Evolutionary conservation across 2,797 vertebrate genomes (phyloP), one percentile per base, ranked within the genome.

Genomic region (Gastrophryne carolinensis): DNA sequence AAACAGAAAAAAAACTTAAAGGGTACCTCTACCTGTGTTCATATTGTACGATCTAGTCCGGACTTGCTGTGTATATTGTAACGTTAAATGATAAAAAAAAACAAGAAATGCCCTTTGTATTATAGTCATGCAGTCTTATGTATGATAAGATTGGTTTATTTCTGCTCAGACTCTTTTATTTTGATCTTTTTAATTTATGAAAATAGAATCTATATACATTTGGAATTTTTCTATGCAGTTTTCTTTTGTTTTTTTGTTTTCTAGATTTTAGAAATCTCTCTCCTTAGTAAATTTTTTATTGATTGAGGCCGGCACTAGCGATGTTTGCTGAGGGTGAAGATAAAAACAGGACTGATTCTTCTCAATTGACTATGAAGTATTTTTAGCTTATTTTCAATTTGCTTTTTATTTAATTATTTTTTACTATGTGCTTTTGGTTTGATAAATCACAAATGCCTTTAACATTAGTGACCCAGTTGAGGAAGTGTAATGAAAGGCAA

Each of bases 61-160:
- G 95, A 98, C 95, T 98, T 98, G 96, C 96, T 98, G 96, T 98
- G 96, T 98, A 97, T 98, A 98, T 97, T 96, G 96, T 96, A 98
- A 97, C 95, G 93, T 94, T 93, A 92, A 93, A 92, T 89, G 89
- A 91, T 91, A 87, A 90, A 91, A 91, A 89, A 92, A 89, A 89
- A 35, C 89, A 91, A 91, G 88, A 92, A 88, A 89, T 90, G 95
- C 95, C 96, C 96, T 98, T 98, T 99, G 96, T 99, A 98, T 98
- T 96, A 98, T 98, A 98, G 96, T 98, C 96, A 97, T 96, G 96
- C 95, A 94, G 96, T 99, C 96, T 97, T 98, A 98, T 98, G 96
- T 98, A 98, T 98, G 96, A 99, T 98, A 98, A 98, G 98, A 94
- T 96, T 97, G 96, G 97, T 96, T 97, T 95, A 98, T 96, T 91